These are phyloP conservation scores for Zelostemma sp. DNA, from an alignment of 1,140 invertebrate species.

Conservation along the genomic window DNA sequence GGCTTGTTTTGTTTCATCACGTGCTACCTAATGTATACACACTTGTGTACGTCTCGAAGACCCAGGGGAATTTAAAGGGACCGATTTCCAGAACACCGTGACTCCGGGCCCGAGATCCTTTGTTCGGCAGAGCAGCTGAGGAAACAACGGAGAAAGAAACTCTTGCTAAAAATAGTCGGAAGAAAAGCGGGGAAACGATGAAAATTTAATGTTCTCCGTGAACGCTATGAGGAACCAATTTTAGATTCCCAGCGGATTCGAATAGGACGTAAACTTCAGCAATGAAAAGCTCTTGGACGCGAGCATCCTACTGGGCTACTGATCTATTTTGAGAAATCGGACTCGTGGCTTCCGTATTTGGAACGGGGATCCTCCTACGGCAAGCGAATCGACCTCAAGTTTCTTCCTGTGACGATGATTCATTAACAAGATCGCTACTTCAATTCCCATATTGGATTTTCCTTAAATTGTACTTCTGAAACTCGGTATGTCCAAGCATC, in stretches of 20 bases:
- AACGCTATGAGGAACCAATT: conserved; percentile 6
- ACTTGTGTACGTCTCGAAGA: conserved; percentile 15
- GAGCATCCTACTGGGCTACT: conserved; percentile 43
- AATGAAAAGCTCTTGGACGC: conserved; percentile 36
- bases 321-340: conserved; percentile 49
- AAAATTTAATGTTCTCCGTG: not conserved
- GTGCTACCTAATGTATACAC: conserved; percentile 42
- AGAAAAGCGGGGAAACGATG: too few relatives aligned
- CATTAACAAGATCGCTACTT: too few relatives aligned
- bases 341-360: conserved; percentile 43
- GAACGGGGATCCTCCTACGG: conserved; percentile 28
- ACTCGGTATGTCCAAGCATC: too few relatives aligned
- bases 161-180: too few relatives aligned
- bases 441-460: too few relatives aligned
- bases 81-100: too few relatives aligned
- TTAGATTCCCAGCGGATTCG: conserved; percentile 1
- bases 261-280: conserved; percentile 31
- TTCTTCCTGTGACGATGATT: conserved; percentile 1
- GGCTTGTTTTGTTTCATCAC: conserved; percentile 59
- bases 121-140: too few relatives aligned
- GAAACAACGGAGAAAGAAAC: too few relatives aligned
- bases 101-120: too few relatives aligned
- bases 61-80: conserved; percentile 52
- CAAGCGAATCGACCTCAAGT: conserved; percentile 15
- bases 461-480: too few relatives aligned